Percentiles rank a stretch among this genome's conserved stretches.
These are phyloP conservation scores for Drosophila nr. fundita DNA, from an alignment of 2,888 invertebrate genomes.

Conservation along the genomic window DNA sequence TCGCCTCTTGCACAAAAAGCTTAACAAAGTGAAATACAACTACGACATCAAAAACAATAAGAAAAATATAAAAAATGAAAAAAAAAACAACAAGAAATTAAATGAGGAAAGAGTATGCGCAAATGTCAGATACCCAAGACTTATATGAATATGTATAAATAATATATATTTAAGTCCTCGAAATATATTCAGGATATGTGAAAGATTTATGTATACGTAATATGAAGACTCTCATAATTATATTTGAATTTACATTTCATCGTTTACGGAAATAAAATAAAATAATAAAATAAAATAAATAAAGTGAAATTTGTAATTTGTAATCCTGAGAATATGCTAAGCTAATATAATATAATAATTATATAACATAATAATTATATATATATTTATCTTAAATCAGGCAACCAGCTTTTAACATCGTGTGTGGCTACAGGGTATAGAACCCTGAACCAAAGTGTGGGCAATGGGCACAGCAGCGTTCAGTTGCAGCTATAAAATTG, in stretches of 20 bases:
- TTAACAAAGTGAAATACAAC: constrained; percentile 67
- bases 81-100: not conserved
- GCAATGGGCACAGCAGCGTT: constrained; percentile 15
- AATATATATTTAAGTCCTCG: not conserved
- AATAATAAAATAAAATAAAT: not conserved
- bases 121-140: not conserved
- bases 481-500: constrained; percentile 30
- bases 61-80: constrained; percentile 5
- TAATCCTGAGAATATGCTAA: not conserved
- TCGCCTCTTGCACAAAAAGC: constrained; percentile 53
- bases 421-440: constrained; percentile 17
- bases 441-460: constrained; percentile 4
- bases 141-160: not conserved
- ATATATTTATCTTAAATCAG: not conserved
- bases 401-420: not conserved
- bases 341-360: not conserved
- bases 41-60: constrained; percentile 45
- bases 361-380: not conserved
- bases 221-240: not conserved
- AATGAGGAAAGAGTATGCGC: not conserved
- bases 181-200: not conserved
- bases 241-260: not conserved
- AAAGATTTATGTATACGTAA: not conserved
- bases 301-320: not conserved
- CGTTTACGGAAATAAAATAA: not conserved